These are phyloP conservation scores for Microcebus ravelobensis DNA, from an alignment of 2,113 vertebrate species.

Conservation along the genomic window DNA sequence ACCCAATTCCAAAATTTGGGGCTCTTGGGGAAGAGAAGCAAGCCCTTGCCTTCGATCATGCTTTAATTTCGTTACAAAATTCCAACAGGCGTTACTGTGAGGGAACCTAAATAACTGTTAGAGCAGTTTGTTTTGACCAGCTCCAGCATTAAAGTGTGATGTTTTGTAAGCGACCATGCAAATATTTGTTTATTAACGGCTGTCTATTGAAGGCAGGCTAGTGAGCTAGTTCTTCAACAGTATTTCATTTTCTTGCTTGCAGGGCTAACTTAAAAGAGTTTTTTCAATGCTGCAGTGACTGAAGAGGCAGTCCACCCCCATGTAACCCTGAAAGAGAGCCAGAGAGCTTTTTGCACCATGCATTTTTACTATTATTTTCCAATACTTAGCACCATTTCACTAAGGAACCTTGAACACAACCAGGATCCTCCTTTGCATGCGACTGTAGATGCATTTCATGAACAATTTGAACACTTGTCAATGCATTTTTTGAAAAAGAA, in stretches of 20 bases:
- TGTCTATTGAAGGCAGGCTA: constrained; percentile 91
- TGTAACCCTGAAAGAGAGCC: constrained; percentile 96
- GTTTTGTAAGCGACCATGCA: constrained; percentile 59
- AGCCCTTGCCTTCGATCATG: neutral
- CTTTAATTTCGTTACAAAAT: constrained; percentile 9
- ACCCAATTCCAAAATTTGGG: neutral
- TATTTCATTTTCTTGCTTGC: constrained; percentile 99
- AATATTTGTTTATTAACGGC: constrained; percentile 82
- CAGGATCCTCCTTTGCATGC: constrained; percentile 96
- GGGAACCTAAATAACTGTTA: constrained; percentile 35
- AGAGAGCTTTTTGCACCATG: constrained; percentile 93
- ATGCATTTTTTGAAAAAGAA: constrained; percentile 91
- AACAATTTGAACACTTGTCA: constrained; percentile 93
- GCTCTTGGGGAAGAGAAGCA: constrained; percentile 28
- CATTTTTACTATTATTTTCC: constrained; percentile 87
- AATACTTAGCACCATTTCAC: constrained; percentile 92
- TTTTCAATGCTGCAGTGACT: constrained; percentile 98
- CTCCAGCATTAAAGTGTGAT: constrained; percentile 72
- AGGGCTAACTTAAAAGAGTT: constrained; percentile 99
- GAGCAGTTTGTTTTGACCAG: constrained; percentile 77
- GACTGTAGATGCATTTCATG: constrained; percentile 94
- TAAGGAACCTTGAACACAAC: constrained; percentile 91
- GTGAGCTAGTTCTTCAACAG: constrained; percentile 93
- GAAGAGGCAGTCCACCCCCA: constrained; percentile 98
- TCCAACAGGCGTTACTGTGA: constrained; percentile 54